phyloP scores from a whole-genome alignment of 2,797 vertebrate genomes.

The Graptemys geographica region DNA sequence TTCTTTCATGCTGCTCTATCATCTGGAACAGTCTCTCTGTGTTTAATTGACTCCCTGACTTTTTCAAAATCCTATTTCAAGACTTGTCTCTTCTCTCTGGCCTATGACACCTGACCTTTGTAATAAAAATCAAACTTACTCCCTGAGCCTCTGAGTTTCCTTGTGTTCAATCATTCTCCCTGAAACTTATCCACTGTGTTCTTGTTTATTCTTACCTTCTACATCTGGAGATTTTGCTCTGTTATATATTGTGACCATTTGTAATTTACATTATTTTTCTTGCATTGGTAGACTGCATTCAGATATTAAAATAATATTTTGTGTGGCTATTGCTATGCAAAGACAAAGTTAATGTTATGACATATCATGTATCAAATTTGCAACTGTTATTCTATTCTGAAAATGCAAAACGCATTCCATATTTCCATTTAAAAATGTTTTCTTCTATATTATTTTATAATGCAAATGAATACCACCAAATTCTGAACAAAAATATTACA shows the following conservation, averaged over 20 bases:
- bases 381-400: background rate
- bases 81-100: background rate
- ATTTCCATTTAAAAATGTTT: background rate
- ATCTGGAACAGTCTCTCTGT: background rate
- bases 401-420: background rate
- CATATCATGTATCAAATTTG: background rate
- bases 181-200: background rate
- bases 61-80: background rate
- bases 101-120: background rate
- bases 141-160: background rate
- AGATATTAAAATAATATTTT: background rate
- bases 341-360: background rate
- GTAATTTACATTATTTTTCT: background rate
- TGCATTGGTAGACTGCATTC: background rate
- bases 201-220: background rate
- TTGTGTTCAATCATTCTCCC: background rate
- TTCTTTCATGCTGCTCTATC: background rate
- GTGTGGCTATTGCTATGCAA: background rate
- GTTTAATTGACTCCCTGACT: background rate
- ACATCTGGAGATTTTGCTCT: background rate
- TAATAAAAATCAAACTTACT: background rate
- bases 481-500: background rate
- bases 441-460: background rate
- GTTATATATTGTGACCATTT: background rate
- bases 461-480: background rate